Percentiles rank a stretch among this genome's conserved stretches.
Evolutionary conservation across 92 coral and sea anemone species (phyloP).

Genomic region (Heliopora coerulea): DNA sequence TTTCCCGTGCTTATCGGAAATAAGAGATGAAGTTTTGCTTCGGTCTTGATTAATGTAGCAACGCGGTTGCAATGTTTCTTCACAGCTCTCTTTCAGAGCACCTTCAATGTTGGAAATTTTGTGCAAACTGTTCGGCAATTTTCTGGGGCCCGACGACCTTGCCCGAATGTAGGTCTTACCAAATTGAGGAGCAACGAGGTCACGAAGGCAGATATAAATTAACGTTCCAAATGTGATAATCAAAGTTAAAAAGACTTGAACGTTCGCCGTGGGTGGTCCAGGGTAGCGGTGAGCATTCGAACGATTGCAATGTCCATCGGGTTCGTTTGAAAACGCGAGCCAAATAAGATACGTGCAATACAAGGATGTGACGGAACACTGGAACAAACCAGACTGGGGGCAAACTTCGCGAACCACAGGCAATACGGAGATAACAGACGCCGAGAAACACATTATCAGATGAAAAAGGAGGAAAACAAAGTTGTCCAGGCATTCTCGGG

Average conservation of each 20-base stretch:
- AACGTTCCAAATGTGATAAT: constrained; percentile 82
- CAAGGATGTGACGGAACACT: constrained; percentile 84
- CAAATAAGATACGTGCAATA: constrained; percentile 90
- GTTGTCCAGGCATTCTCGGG: constrained; percentile 76
- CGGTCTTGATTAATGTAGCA: too few species aligned
- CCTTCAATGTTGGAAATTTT: neutral
- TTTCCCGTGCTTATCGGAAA: neutral
- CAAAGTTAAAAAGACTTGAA: constrained; percentile 68
- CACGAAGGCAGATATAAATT: constrained; percentile 67
- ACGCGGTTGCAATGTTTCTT: too few species aligned
- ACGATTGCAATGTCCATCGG: constrained; percentile 85
- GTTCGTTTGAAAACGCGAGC: constrained; percentile 91
- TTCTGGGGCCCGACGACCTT: constrained; percentile 11
- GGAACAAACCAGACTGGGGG: constrained; percentile 94
- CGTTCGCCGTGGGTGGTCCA: constrained; percentile 72
- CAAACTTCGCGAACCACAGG: constrained; percentile 88
- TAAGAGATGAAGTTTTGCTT: too few species aligned
- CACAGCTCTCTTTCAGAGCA: neutral
- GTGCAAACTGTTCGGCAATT: neutral
- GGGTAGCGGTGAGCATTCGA: constrained; percentile 74
- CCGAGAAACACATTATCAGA: constrained; percentile 76
- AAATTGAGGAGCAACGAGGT: constrained; percentile 84
- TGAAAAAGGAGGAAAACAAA: constrained; percentile 87
- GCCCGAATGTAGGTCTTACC: constrained; percentile 53
- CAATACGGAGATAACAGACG: constrained; percentile 85